Conservation (phyloP, 2,797 vertebrate genomes). For the Urosaurus nigricauda region DNA sequence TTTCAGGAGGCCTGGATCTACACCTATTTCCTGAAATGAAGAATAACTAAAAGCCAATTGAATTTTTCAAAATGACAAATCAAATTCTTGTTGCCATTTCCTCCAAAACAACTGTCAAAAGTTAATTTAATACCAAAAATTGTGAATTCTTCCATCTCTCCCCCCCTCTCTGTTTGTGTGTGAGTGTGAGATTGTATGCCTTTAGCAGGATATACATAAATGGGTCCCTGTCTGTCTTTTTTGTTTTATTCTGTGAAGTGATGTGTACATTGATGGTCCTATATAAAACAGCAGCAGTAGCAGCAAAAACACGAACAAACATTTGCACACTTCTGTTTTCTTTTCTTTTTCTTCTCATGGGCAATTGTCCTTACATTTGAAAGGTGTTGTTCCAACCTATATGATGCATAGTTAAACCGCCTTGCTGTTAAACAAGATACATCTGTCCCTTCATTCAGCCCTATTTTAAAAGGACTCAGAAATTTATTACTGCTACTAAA, state of each 20-base stretch:
- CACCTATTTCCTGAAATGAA: no score
- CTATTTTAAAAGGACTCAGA: not conserved
- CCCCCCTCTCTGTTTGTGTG: no score
- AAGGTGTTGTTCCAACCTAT: not conserved
- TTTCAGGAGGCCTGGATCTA: no score
- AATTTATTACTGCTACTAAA: not conserved
- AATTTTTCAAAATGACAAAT: not conserved
- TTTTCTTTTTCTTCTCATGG: not conserved
- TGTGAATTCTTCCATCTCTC: no score
- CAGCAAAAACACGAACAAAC: no score
- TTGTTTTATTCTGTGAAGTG: no score
- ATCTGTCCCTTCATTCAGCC: not conserved
- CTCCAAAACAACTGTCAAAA: not conserved
- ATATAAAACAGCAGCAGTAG: no score
- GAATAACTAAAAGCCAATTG: not conserved
- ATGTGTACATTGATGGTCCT: no score
- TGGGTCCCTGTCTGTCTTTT: no score
- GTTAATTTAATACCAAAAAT: not conserved
- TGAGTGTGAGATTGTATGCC: no score
- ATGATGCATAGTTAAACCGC: not conserved
- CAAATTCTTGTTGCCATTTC: not conserved
- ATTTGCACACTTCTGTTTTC: not conserved
- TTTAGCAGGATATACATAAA: no score
- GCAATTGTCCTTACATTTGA: not conserved
- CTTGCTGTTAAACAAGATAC: not conserved